These are phyloP conservation scores for Oopsacas minuta DNA, from an alignment of 37 sponge, comb jelly and placozoan genomes.

Conservation along the genomic window DNA sequence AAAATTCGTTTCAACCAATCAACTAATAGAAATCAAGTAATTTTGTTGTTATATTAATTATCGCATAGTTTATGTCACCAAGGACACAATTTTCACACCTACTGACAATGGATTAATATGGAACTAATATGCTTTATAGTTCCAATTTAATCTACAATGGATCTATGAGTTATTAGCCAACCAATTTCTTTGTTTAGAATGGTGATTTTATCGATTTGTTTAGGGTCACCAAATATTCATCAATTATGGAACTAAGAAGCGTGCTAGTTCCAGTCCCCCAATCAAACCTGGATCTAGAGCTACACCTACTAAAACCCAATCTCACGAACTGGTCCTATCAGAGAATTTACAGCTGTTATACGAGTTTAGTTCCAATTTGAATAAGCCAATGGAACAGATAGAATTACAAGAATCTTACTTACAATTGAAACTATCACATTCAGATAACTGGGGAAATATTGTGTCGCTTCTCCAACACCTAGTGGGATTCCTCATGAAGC, in stretches of 20 bases:
- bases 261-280: neutral
- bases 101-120: no score
- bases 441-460: constrained; percentile 26
- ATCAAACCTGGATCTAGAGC: neutral
- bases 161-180: no score
- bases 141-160: no score
- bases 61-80: no score
- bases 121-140: no score
- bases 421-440: neutral
- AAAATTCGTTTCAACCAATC: neutral
- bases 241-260: neutral
- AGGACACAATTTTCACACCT: no score
- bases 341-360: neutral
- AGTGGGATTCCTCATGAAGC: constrained; percentile 35
- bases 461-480: constrained; percentile 36
- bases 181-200: no score
- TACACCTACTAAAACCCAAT: neutral
- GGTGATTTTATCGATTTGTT: no score
- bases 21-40: neutral
- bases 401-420: neutral
- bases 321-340: neutral
- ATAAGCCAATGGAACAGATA: constrained; percentile 1
- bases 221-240: no score
- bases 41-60: no score
- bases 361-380: neutral